Conservation (phyloP, 2,113 vertebrate species). For the Chloropsis hardwickii region DNA sequence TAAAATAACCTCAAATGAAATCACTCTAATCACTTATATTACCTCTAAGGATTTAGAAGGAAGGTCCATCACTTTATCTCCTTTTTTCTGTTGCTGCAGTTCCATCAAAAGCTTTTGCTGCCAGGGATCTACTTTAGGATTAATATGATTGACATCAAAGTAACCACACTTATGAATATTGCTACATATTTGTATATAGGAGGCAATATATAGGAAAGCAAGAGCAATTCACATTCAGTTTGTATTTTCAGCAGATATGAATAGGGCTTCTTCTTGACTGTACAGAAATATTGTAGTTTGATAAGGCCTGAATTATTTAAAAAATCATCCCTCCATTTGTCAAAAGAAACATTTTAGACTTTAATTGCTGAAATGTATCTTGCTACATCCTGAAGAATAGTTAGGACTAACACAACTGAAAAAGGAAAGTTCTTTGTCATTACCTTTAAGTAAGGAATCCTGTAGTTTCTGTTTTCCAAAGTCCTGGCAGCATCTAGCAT, state of each 20-base stretch:
- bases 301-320: neutral
- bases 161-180: neutral
- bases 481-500: conserved; percentile 38
- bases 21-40: neutral
- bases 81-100: conserved; percentile 68
- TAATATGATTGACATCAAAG: conserved; percentile 62
- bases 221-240: neutral
- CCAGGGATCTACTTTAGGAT: conserved; percentile 76
- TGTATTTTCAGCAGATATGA: neutral
- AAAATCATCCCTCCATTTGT: neutral
- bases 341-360: neutral
- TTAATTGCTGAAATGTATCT: neutral
- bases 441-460: conserved; percentile 75
- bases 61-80: conserved; percentile 69
- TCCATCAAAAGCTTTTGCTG: conserved; percentile 76
- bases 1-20: neutral
- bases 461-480: conserved; percentile 74
- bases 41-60: conserved; percentile 74
- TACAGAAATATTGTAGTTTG: neutral
- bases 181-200: neutral
- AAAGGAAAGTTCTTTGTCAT: neutral
- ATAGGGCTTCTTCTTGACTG: neutral
- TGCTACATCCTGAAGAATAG: neutral
- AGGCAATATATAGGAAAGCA: neutral
- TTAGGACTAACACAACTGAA: neutral